Evolutionary conservation across 1,140 invertebrate species (phyloP).

Genomic region (Chironomus tepperi): DNA sequence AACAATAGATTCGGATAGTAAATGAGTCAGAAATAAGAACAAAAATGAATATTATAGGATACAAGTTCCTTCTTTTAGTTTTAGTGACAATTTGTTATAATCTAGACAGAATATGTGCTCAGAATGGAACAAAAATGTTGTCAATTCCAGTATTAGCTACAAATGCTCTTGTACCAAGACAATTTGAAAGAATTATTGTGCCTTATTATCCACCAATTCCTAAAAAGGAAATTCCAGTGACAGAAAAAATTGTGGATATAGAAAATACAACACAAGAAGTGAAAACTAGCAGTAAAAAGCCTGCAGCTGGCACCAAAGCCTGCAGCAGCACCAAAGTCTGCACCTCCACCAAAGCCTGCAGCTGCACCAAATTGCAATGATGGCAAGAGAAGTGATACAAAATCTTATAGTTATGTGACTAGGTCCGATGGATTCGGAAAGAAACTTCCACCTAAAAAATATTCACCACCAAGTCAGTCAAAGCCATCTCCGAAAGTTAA

Average conservation of each 20-base stretch:
- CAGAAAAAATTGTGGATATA: not conserved
- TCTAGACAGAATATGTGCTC: not conserved
- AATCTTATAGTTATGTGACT: not conserved
- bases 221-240: not conserved
- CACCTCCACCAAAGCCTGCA: too few species aligned
- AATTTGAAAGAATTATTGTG: slow-evolving; percentile 11
- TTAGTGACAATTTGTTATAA: not conserved
- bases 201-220: not conserved
- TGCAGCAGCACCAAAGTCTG: too few species aligned
- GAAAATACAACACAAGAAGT: not conserved
- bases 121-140: not conserved
- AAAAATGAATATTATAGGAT: not conserved
- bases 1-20: not conserved
- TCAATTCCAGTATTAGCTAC: not conserved
- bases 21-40: not conserved
- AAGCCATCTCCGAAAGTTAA: too few species aligned
- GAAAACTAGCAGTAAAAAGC: not conserved
- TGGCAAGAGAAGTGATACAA: not conserved
- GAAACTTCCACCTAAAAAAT: not conserved
- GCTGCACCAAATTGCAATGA: slow-evolving; percentile 4
- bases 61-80: not conserved
- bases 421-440: not conserved
- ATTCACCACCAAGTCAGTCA: too few species aligned
- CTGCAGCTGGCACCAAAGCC: too few species aligned
- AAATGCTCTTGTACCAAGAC: not conserved